These are phyloP conservation scores for Xyrauchen texanus DNA, from an alignment of 2,113 vertebrate genomes.

Conservation along the genomic window DNA sequence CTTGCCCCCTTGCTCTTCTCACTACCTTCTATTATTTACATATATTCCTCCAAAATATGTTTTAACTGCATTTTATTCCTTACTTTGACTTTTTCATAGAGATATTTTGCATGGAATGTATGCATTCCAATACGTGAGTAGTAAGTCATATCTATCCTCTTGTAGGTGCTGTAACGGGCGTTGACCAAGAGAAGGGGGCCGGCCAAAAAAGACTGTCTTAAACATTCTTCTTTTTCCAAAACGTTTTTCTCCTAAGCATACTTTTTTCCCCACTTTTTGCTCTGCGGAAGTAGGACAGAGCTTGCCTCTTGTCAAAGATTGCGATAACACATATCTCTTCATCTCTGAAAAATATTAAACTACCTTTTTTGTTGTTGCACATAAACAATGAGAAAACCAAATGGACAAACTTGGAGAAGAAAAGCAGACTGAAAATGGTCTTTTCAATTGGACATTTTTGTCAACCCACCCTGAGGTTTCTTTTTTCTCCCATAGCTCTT, in stretches of 20 bases:
- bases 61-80: background rate
- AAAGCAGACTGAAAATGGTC: slow-evolving; percentile 26
- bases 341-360: slow-evolving; percentile 29
- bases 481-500: slow-evolving; percentile 35
- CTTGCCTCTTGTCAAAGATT: slow-evolving; percentile 26
- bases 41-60: slow-evolving; percentile 28
- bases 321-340: slow-evolving; percentile 30
- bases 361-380: slow-evolving; percentile 48
- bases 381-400: slow-evolving; percentile 33
- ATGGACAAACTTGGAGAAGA: slow-evolving; percentile 19
- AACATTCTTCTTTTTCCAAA: slow-evolving; percentile 56
- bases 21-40: background rate
- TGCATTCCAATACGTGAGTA: slow-evolving; percentile 72
- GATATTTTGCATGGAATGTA: slow-evolving; percentile 75
- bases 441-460: slow-evolving; percentile 5
- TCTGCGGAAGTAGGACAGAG: slow-evolving; percentile 60
- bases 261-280: slow-evolving; percentile 35
- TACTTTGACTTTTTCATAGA: slow-evolving; percentile 38
- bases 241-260: slow-evolving; percentile 9
- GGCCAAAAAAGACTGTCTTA: slow-evolving; percentile 79
- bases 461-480: slow-evolving; percentile 9
- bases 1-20: slow-evolving; percentile 35
- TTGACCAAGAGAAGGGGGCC: slow-evolving; percentile 69
- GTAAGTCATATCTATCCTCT: slow-evolving; percentile 81
- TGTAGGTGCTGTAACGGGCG: slow-evolving; percentile 76